These are phyloP conservation scores for Astropecten irregularis DNA, from an alignment of 53 echinoderm and acorn worm species.

Conservation along the genomic window DNA sequence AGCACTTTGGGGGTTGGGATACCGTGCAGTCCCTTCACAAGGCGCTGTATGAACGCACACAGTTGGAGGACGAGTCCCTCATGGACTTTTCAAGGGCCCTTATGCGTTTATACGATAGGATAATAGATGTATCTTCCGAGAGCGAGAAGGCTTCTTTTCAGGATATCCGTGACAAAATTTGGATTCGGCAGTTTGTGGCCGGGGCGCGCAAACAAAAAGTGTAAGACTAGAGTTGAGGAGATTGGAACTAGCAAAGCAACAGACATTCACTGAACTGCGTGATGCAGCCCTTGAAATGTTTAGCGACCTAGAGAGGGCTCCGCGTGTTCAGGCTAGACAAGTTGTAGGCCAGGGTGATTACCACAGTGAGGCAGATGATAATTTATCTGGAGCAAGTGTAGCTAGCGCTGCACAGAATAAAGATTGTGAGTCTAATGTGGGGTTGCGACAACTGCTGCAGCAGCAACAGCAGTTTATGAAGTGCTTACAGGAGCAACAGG, in stretches of 20 bases:
- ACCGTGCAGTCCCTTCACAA: conserved; percentile 10
- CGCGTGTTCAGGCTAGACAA: neutral
- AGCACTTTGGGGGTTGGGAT: conserved; percentile 1
- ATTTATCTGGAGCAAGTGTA: neutral
- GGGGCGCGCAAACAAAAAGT: neutral
- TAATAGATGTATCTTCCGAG: too few relatives aligned
- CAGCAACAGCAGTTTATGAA: neutral
- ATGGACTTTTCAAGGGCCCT: conserved; percentile 9
- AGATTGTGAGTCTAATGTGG: neutral
- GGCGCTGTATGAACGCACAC: conserved; percentile 10
- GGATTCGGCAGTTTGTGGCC: conserved; percentile 18
- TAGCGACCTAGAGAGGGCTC: neutral
- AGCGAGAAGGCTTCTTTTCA: too few relatives aligned
- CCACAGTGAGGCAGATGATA: neutral
- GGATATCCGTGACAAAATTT: neutral
- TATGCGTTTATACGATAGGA: conserved; percentile 1
- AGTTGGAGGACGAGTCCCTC: neutral
- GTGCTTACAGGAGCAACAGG: neutral
- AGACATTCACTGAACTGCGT: neutral
- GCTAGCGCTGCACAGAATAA: neutral
- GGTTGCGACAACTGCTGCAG: neutral
- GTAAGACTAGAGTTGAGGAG: neutral
- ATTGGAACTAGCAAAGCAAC: too few relatives aligned
- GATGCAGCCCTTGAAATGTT: neutral
- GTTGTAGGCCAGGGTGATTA: too few relatives aligned